Conservation (phyloP, 2,113 vertebrate genomes). For the Chaetops frenatus region DNA sequence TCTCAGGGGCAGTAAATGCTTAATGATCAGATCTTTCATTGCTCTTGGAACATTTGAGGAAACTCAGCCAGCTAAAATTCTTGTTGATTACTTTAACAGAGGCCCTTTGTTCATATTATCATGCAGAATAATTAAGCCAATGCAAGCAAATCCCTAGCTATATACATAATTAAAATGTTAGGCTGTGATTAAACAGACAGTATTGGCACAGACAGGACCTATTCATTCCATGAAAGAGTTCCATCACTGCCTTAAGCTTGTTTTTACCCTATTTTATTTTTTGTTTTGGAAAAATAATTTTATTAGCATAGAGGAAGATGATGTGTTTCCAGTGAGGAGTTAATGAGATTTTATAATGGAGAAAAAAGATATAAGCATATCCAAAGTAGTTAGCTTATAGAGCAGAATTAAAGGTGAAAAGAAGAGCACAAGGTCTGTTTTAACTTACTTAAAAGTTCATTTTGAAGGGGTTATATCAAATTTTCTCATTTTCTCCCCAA, state of each 20-base stretch:
- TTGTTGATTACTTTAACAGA: slow-evolving; percentile 67
- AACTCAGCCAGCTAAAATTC: slow-evolving; percentile 64
- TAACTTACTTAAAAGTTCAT: background rate
- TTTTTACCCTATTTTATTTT: background rate
- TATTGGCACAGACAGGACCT: slow-evolving; percentile 19
- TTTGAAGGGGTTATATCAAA: background rate
- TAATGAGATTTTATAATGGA: background rate
- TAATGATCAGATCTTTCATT: slow-evolving; percentile 70
- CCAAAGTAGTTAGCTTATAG: background rate
- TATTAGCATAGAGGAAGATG: background rate
- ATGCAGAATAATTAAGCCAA: slow-evolving; percentile 65
- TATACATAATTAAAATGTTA: slow-evolving; percentile 62
- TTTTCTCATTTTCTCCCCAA: background rate
- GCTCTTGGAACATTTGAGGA: slow-evolving; percentile 49
- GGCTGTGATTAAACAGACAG: background rate
- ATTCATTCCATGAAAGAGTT: background rate
- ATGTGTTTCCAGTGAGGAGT: background rate
- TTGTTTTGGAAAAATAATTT: background rate
- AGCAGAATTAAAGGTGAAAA: background rate
- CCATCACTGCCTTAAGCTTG: background rate
- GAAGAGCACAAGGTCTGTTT: background rate
- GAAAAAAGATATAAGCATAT: background rate
- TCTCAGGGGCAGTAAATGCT: slow-evolving; percentile 58
- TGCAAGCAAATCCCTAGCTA: slow-evolving; percentile 43
- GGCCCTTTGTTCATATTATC: slow-evolving; percentile 65